phyloP scores from a whole-genome alignment of 2,888 invertebrate genomes.

The Toxonevra muliebris region DNA sequence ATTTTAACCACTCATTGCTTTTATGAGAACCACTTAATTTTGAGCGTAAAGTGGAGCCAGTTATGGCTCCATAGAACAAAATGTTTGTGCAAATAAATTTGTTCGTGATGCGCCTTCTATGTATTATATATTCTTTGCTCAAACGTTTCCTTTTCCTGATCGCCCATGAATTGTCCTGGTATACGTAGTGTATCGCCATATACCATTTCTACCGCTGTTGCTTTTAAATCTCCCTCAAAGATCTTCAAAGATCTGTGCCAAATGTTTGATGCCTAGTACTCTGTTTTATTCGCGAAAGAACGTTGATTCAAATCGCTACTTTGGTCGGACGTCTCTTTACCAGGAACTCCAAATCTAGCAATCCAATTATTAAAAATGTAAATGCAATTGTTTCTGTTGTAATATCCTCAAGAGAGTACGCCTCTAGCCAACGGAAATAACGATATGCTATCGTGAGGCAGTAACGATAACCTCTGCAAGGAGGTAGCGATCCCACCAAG shows the following conservation, averaged over 20 bases:
- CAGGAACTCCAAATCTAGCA: slow-evolving; percentile 35
- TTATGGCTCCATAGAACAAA: too few species aligned
- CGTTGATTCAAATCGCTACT: slow-evolving; percentile 36
- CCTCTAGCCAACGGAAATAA: slow-evolving; percentile 26
- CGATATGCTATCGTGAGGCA: slow-evolving; percentile 22
- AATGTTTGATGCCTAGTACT: slow-evolving; percentile 30
- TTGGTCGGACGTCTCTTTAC: slow-evolving; percentile 32
- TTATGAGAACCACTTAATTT: too few species aligned
- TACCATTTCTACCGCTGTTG: slow-evolving; percentile 41
- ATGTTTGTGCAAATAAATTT: too few species aligned
- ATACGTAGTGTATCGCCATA: slow-evolving; percentile 45
- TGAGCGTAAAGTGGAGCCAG: too few species aligned
- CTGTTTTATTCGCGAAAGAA: slow-evolving; percentile 31
- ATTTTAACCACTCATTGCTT: too few species aligned
- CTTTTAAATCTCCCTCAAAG: slow-evolving; percentile 32
- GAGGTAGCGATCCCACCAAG: slow-evolving; percentile 20
- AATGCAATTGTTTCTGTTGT: slow-evolving; percentile 22
- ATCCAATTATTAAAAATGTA: slow-evolving; percentile 24
- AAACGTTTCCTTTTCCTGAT: too few species aligned
- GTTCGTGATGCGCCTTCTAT: too few species aligned
- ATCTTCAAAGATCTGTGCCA: slow-evolving; percentile 38
- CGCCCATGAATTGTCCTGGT: too few species aligned
- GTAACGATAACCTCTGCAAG: slow-evolving; percentile 22
- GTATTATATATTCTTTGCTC: too few species aligned
- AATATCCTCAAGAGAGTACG: slow-evolving; percentile 24